Conservation (phyloP, 2,888 invertebrate genomes). For the Synanthedon tipuliformis region DNA sequence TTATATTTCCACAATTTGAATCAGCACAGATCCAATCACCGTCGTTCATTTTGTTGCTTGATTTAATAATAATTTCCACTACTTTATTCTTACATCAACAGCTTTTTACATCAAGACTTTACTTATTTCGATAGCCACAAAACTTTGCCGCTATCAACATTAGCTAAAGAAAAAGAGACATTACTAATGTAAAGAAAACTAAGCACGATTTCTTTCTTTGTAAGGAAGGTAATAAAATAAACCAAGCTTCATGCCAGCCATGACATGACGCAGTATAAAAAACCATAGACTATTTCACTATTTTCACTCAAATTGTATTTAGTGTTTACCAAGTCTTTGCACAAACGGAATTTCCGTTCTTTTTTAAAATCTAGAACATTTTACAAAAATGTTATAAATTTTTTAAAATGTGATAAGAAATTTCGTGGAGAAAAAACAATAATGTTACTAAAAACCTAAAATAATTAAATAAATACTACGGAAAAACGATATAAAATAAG, state of each 20-base stretch:
- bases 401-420: too few species aligned
- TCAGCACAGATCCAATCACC: constrained; percentile 77
- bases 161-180: background rate
- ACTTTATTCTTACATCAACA: too few species aligned
- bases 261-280: constrained; percentile 33
- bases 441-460: too few species aligned
- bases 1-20: constrained; percentile 88
- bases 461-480: too few species aligned
- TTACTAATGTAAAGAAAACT: constrained; percentile 29
- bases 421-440: too few species aligned
- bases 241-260: constrained; percentile 57
- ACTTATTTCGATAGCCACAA: constrained; percentile 21
- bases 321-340: too few species aligned
- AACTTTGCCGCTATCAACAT: background rate
- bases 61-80: too few species aligned
- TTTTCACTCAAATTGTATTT: too few species aligned
- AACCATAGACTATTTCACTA: background rate
- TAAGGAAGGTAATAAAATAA: constrained; percentile 41
- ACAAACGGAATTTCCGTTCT: too few species aligned
- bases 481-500: too few species aligned
- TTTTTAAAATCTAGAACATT: too few species aligned
- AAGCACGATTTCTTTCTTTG: constrained; percentile 46
- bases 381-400: too few species aligned
- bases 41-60: constrained; percentile 60
- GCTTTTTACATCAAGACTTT: constrained; percentile 28